phyloP scores from a whole-genome alignment of 2,888 invertebrate species.

The Phalera bucephala region DNA sequence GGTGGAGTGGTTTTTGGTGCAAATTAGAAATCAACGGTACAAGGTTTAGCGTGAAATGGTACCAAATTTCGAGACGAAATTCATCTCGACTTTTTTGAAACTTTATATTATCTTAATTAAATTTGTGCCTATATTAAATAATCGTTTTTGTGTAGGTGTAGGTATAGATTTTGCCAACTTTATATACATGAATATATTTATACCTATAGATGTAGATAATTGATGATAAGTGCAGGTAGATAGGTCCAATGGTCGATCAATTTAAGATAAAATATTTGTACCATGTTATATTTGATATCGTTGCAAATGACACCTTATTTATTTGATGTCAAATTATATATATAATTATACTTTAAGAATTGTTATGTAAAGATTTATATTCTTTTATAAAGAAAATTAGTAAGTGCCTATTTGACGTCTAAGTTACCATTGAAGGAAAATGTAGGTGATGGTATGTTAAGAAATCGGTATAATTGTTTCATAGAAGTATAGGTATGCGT shows the following conservation, averaged over 20 bases:
- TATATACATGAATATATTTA: constrained; percentile 39
- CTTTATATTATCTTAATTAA: constrained; percentile 17
- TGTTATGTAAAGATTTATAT: not conserved
- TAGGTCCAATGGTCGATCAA: constrained; percentile 20
- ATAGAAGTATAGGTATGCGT: constrained; percentile 19
- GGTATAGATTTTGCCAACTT: constrained; percentile 47
- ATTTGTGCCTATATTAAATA: constrained; percentile 48
- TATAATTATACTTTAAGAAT: not conserved
- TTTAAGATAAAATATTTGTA: no score
- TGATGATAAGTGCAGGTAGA: constrained; percentile 29
- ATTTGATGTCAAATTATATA: constrained; percentile 24
- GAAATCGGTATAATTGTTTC: constrained; percentile 18
- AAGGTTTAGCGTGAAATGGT: no score
- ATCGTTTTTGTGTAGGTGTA: constrained; percentile 51
- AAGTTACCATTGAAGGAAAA: constrained; percentile 33
- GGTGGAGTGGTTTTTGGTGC: no score
- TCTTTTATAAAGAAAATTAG: constrained; percentile 9
- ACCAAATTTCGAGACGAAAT: no score
- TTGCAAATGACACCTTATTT: constrained; percentile 15
- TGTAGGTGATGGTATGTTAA: constrained; percentile 36
- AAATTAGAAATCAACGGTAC: no score
- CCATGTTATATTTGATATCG: no score
- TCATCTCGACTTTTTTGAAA: no score
- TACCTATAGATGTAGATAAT: constrained; percentile 33
- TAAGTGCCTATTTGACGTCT: constrained; percentile 20